These are phyloP conservation scores for Watsonalla binaria DNA, from an alignment of 2,888 invertebrate species.

Conservation along the genomic window DNA sequence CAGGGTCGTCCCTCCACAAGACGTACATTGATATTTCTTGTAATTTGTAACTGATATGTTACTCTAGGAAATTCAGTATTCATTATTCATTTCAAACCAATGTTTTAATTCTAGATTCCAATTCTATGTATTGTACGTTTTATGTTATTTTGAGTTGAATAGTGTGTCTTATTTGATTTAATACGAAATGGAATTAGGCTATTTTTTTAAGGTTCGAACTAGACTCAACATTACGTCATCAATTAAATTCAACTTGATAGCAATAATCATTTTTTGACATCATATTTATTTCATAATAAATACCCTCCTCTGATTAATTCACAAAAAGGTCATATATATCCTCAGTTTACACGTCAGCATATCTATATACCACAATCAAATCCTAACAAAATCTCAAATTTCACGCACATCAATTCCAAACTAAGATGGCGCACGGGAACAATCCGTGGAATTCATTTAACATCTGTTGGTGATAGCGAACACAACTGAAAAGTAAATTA, in stretches of 20 bases:
- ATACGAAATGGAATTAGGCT: too few relatives aligned
- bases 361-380: neutral
- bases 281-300: too few relatives aligned
- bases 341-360: too few relatives aligned
- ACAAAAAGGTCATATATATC: too few relatives aligned
- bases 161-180: too few relatives aligned
- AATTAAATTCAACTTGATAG: too few relatives aligned
- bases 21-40: neutral
- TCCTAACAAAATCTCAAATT: neutral
- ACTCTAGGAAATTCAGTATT: neutral
- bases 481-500: constrained; percentile 56
- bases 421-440: neutral
- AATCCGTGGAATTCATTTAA: constrained; percentile 41
- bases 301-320: too few relatives aligned
- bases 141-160: too few relatives aligned
- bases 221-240: too few relatives aligned
- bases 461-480: constrained; percentile 62
- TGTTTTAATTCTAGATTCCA: neutral
- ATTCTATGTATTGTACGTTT: too few relatives aligned
- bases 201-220: too few relatives aligned
- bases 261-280: too few relatives aligned
- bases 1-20: constrained; percentile 28
- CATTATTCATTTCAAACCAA: neutral
- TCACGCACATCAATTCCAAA: neutral
- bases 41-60: neutral